Evolutionary conservation across 1,140 invertebrate species (phyloP), one percentile per base, ranked within the genome.

Genomic region (Diprion similis): DNA sequence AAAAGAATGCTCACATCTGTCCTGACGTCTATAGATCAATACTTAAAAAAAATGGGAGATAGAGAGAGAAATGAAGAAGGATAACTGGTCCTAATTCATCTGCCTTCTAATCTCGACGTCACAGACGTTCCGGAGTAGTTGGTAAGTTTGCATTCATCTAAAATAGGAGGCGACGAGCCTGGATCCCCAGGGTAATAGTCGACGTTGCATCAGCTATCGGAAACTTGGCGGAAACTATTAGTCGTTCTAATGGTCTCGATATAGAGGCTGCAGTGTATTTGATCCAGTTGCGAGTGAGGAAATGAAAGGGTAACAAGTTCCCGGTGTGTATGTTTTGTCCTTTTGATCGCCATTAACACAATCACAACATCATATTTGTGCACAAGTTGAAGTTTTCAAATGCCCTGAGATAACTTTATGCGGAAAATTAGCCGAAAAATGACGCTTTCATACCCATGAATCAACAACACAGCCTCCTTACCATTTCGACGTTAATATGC

Each of bases 201-300:
- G 51, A 59, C 51, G 51, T 59, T 59, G 51, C 51, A 59, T 59
- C 11, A 15, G 9, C 51, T 59, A 10, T 59, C 51, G 51, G 51
- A 59, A 59, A 59, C 51, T 59, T 59, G 51, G 51, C n/a, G 51
- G 51, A 59, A 17, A 59, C n/a, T 59, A 59, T 59, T 59, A 4
- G n/a, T 8, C 9, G 51, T 59, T 13, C 0, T 59, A 59, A 59
- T 59, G n/a, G 51, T 59, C n/a, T 13, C 51, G 51, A 59, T 59
- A 59, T 59, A 59, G 11, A 9, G n/a, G n/a, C n/a, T 8, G 9
- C 51, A 8, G n/a, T 59, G 51, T 17, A 59, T 17, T 17, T 17
- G 51, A 13, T 59, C 9, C 4, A 59, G n/a, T 17, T 59, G 51
- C 51, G 51, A 59, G 11, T 59, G 51, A 59, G 51, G 51, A 59